A percentile compares a stretch with the other conserved stretches of the same genome.
phyloP scores from a whole-genome alignment of 2,797 vertebrate species.

The Triplophysa yarkandensis region DNA sequence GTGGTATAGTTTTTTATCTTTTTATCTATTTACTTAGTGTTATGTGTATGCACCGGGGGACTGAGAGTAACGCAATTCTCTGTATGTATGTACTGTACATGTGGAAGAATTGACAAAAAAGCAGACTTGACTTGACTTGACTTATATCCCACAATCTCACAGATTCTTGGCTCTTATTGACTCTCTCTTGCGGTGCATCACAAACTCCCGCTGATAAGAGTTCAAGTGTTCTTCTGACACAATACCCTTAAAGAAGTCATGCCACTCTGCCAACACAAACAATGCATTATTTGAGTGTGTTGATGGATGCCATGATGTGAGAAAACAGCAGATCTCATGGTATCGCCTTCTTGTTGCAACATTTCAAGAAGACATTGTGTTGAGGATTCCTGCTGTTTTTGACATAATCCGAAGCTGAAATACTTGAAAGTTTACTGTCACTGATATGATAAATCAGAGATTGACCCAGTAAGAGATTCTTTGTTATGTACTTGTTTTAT shows the following conservation, averaged over 20 bases:
- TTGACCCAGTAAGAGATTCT: too few species aligned
- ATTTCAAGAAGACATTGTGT: background rate
- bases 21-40: too few species aligned
- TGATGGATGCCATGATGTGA: background rate
- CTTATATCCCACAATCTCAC: constrained; percentile 15
- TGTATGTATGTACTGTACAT: too few species aligned
- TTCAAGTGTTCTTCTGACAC: constrained; percentile 6
- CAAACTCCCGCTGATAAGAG: constrained; percentile 20
- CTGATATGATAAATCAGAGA: background rate
- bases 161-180: constrained; percentile 31
- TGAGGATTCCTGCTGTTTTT: background rate
- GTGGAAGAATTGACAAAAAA: too few species aligned
- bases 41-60: too few species aligned
- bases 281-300: background rate
- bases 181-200: constrained; percentile 21
- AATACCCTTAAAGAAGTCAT: background rate
- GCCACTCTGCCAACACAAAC: background rate
- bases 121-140: too few species aligned
- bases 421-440: background rate
- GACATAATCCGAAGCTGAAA: background rate
- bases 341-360: background rate
- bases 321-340: background rate
- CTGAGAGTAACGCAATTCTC: too few species aligned
- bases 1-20: too few species aligned
- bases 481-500: too few species aligned